Evolutionary conservation across 1,140 invertebrate genomes (phyloP), one percentile per base, ranked within the genome.

Genomic region (Drosophila micromelanica): DNA sequence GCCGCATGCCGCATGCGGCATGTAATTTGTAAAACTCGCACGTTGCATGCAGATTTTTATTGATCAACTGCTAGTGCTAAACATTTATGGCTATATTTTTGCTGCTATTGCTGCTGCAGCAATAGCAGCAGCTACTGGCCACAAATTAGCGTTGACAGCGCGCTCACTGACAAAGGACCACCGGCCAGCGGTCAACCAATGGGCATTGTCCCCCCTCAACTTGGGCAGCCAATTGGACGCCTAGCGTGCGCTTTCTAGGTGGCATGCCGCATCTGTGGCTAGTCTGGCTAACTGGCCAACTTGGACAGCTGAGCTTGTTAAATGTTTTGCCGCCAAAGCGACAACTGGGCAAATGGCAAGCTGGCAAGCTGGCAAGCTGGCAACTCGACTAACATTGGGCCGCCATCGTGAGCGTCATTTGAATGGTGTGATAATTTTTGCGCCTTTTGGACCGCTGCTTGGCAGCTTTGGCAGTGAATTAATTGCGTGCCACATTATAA

Each of bases 401-500:
- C 43, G 62, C 46, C 75, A 65, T 86, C 67, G 82, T 87, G 82
- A 87, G 82, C 82, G 82, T 87, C 82, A 89, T 87, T 87, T 87
- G 82, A 87, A 87, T 87, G 82, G 82, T 87, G 82, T 89, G 82
- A 87, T 87, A 87, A 87, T 87, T 87, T 89, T 79, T 82, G 81
- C 84, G 61, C 67, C 76, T 76, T 30, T 45, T 57, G 60, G 60
- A 27, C 13, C 7, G 20, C 42, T 49, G 54, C 17, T 48, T 75
- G 80, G 72, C 80, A 85, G 76, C 69, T 76, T 27, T 76, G 82
- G 82, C 82, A 82, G 76, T 89, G 82, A 87, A 87, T 87, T 87
- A 87, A 87, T 87, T 87, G 84, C 79, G 79, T 82, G 79, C 78
- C 84, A 82, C 82, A 87, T 89, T 87, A 87, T 89, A 89, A 82